A percentile compares a stretch with the other conserved stretches of the same genome.
phyloP scores from a whole-genome alignment of 1,140 invertebrate species.

The Cepaea nemoralis region DNA sequence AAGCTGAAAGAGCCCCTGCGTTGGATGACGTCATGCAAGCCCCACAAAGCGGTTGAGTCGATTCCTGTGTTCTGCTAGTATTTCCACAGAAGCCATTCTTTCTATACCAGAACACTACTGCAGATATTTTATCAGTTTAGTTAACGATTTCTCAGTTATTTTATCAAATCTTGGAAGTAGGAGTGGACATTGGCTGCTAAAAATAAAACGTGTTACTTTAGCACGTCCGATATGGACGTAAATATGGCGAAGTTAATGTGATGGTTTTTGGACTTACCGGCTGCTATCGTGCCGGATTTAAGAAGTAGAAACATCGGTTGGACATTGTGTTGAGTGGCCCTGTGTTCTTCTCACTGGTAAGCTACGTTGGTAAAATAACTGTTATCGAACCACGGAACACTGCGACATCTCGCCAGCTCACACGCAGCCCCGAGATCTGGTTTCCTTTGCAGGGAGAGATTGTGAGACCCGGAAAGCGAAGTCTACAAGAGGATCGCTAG shows the following conservation, averaged over 20 bases:
- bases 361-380: constrained; percentile 44
- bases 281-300: not conserved
- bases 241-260: not conserved
- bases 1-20: constrained; percentile 48
- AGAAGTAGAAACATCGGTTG: not conserved
- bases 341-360: constrained; percentile 34
- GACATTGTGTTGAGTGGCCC: not conserved
- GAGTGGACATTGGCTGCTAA: too few species aligned
- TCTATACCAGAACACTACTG: not conserved
- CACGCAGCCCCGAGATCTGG: constrained; percentile 41
- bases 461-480: constrained; percentile 4
- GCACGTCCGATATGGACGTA: not conserved
- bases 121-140: not conserved
- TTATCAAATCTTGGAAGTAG: not conserved
- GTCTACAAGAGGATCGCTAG: not conserved
- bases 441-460: constrained; percentile 49
- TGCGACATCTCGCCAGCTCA: constrained; percentile 46
- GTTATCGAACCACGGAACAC: constrained; percentile 39
- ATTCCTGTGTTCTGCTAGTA: constrained; percentile 3
- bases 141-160: not conserved
- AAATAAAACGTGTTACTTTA: not conserved
- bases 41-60: constrained; percentile 20
- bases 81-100: not conserved
- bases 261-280: not conserved
- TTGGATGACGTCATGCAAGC: constrained; percentile 46